phyloP scores from a whole-genome alignment of 2,888 invertebrate genomes.

The Pegoplata infirma region DNA sequence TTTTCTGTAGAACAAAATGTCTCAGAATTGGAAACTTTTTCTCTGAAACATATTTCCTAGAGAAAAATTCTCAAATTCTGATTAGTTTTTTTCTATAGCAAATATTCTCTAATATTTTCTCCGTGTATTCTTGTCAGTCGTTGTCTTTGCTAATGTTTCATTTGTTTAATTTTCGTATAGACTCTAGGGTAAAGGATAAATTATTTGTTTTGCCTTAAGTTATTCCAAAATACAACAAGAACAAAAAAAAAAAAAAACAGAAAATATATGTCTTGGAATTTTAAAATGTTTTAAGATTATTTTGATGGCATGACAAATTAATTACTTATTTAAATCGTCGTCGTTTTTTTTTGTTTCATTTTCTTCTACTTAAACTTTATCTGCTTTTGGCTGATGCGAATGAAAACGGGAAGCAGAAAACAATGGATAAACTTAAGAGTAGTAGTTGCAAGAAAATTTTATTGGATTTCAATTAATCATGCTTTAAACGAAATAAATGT shows the following conservation, averaged over 20 bases:
- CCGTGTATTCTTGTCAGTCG: background rate
- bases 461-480: conserved; percentile 58
- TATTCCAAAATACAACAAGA: conserved; percentile 29
- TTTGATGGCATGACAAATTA: conserved; percentile 55
- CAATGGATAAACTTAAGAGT: background rate
- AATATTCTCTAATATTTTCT: too few species aligned
- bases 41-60: too few species aligned
- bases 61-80: too few species aligned
- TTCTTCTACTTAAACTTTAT: too few species aligned
- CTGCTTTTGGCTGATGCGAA: background rate
- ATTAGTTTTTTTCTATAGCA: too few species aligned
- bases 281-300: conserved; percentile 45
- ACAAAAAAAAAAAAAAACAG: background rate
- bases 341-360: too few species aligned
- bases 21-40: too few species aligned
- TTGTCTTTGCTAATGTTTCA: background rate
- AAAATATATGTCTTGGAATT: conserved; percentile 33
- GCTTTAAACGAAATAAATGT: conserved; percentile 32
- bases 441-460: conserved; percentile 13
- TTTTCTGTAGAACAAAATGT: too few species aligned
- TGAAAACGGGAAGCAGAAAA: conserved; percentile 6
- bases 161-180: background rate
- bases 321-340: conserved; percentile 56
- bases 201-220: conserved; percentile 38
- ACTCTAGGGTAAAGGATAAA: conserved; percentile 7